phyloP scores from a whole-genome alignment of 2,888 invertebrate genomes.

The Tenthredo distinguenda region DNA sequence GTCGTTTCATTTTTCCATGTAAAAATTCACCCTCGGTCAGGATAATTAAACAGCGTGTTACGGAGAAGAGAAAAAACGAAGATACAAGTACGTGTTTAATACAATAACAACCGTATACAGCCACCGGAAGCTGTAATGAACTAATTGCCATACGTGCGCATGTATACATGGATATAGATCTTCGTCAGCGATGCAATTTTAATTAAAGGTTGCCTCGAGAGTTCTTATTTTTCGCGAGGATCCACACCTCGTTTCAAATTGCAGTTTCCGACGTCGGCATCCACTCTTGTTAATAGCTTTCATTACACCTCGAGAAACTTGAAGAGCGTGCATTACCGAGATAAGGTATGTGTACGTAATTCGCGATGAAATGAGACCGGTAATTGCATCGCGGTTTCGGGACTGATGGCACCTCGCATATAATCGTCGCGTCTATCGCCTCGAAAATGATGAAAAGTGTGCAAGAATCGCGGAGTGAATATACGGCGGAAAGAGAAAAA shows the following conservation, averaged over 20 bases:
- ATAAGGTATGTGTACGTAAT: background rate
- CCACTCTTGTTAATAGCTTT: conserved; percentile 31
- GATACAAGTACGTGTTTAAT: background rate
- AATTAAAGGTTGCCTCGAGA: background rate
- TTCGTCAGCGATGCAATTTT: background rate
- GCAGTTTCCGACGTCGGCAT: background rate
- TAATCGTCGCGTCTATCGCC: background rate
- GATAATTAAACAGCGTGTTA: background rate
- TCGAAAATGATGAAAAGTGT: background rate
- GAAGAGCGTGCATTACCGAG: conserved; percentile 24
- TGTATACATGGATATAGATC: background rate
- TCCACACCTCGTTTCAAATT: background rate
- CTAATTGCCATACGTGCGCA: background rate
- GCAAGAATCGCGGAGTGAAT: background rate
- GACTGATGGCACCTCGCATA: background rate
- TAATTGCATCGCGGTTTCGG: conserved; percentile 25
- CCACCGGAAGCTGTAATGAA: background rate
- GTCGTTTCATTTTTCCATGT: too few species aligned
- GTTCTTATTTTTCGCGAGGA: background rate
- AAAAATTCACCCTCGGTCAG: background rate
- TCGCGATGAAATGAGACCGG: conserved; percentile 4
- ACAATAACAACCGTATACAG: background rate
- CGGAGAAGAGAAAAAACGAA: background rate
- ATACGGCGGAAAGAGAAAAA: background rate
- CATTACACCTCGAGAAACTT: conserved; percentile 25